Evolutionary conservation across 2,888 invertebrate species (phyloP).

Genomic region (Abrostola tripartita): DNA sequence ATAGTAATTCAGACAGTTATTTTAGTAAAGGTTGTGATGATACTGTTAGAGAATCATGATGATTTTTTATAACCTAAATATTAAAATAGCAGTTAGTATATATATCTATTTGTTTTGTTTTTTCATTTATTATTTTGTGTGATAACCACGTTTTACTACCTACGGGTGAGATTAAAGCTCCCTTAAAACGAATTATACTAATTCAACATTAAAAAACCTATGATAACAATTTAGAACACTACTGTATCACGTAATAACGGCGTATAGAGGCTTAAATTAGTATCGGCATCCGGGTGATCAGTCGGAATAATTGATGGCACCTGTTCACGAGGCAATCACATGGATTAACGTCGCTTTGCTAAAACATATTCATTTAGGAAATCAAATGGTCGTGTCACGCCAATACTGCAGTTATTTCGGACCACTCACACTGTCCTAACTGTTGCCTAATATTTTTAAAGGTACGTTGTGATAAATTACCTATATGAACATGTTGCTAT

Average conservation of each 20-base stretch:
- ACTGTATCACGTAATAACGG: neutral
- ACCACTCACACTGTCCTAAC: neutral
- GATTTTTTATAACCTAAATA: too few species aligned
- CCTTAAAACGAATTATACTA: too few species aligned
- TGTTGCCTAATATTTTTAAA: neutral
- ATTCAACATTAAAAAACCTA: too few species aligned
- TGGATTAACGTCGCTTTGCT: slow-evolving; percentile 1
- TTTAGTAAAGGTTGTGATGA: too few species aligned
- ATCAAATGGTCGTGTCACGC: neutral
- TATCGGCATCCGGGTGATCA: slow-evolving; percentile 1
- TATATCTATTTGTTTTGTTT: too few species aligned
- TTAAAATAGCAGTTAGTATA: too few species aligned
- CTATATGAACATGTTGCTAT: too few species aligned
- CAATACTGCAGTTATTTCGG: neutral
- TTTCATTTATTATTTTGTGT: too few species aligned
- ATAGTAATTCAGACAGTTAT: neutral
- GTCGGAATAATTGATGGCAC: slow-evolving; percentile 4
- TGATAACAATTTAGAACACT: too few species aligned
- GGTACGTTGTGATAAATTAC: neutral
- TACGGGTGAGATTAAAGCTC: too few species aligned
- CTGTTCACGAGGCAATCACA: neutral
- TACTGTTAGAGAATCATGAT: too few species aligned
- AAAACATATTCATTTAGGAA: slow-evolving; percentile 4
- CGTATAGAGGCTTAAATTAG: neutral
- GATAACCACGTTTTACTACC: too few species aligned